Conservation (phyloP, 2,113 vertebrate genomes). For the Gnathonemus echidnorhynchus region DNA sequence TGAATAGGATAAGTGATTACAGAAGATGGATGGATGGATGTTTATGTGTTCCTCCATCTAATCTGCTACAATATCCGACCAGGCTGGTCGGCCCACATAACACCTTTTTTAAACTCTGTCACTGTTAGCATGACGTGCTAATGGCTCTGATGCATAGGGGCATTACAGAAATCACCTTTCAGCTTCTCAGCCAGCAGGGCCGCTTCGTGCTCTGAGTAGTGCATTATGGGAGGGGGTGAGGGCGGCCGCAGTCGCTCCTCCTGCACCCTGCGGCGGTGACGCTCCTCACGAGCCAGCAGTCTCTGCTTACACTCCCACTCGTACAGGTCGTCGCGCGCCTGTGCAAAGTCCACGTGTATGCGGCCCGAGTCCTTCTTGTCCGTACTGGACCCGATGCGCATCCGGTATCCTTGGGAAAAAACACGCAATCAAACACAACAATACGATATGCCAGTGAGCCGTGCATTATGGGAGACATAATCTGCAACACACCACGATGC, state of each 20-base stretch:
- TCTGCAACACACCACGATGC: not conserved
- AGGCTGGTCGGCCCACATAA: not conserved
- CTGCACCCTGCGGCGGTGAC: conserved; percentile 76
- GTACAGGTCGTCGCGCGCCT: conserved; percentile 83
- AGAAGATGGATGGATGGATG: not conserved
- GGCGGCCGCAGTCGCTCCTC: conserved; percentile 74
- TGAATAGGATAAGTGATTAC: no score
- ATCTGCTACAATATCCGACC: not conserved
- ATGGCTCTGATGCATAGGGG: not conserved
- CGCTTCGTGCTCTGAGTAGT: conserved; percentile 82
- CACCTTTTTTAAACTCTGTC: not conserved
- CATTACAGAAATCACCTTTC: conserved; percentile 69
- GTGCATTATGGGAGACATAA: not conserved
- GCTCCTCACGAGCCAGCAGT: conserved; percentile 76
- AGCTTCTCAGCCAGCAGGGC: conserved; percentile 77
- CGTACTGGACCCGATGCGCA: conserved; percentile 82
- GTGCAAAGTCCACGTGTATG: conserved; percentile 83
- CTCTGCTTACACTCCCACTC: conserved; percentile 86
- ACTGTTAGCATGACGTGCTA: not conserved
- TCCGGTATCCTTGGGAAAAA: conserved; percentile 72
- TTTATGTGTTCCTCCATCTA: not conserved
- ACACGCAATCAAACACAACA: not conserved
- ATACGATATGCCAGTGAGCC: not conserved
- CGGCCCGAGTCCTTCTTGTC: conserved; percentile 87
- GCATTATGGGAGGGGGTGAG: conserved; percentile 79